phyloP scores from a whole-genome alignment of 2,888 invertebrate species.

The Tanypteryx hageni region DNA sequence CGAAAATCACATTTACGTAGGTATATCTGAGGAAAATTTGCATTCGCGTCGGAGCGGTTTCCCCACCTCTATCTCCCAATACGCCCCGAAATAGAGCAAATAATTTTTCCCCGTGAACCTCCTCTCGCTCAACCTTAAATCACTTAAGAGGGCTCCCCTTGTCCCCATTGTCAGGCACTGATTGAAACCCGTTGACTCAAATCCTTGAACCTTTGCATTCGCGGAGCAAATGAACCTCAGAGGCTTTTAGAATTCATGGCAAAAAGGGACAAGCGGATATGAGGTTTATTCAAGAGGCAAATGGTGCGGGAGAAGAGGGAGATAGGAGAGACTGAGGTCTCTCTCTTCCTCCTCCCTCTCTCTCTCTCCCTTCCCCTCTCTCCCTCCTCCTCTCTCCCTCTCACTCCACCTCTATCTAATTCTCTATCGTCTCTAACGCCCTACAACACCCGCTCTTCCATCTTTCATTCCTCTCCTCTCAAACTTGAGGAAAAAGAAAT shows the following conservation, averaged over 20 bases:
- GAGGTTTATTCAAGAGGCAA: slow-evolving; percentile 32
- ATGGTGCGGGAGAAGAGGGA: background rate
- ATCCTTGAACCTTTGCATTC: slow-evolving; percentile 34
- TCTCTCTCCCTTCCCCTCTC: background rate
- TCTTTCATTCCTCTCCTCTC: background rate
- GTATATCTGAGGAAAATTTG: background rate
- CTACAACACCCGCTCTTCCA: background rate
- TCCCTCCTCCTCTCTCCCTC: background rate
- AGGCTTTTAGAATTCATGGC: background rate
- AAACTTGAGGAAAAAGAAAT: background rate
- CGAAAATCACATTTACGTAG: background rate
- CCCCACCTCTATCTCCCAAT: background rate
- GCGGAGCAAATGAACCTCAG: slow-evolving; percentile 31
- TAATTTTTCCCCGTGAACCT: background rate
- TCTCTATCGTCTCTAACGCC: background rate
- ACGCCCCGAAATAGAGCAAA: background rate
- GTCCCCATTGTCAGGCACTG: slow-evolving; percentile 49
- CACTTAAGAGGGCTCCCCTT: slow-evolving; percentile 9
- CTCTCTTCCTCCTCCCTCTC: background rate
- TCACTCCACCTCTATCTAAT: too few species aligned
- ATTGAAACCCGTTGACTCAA: slow-evolving; percentile 48
- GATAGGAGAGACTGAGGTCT: background rate
- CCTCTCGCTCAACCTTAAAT: background rate
- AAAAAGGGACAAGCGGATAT: slow-evolving; percentile 13
- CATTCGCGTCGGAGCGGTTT: background rate